Conservation (phyloP, 2,797 vertebrate species). For the Anguilla obscura region DNA sequence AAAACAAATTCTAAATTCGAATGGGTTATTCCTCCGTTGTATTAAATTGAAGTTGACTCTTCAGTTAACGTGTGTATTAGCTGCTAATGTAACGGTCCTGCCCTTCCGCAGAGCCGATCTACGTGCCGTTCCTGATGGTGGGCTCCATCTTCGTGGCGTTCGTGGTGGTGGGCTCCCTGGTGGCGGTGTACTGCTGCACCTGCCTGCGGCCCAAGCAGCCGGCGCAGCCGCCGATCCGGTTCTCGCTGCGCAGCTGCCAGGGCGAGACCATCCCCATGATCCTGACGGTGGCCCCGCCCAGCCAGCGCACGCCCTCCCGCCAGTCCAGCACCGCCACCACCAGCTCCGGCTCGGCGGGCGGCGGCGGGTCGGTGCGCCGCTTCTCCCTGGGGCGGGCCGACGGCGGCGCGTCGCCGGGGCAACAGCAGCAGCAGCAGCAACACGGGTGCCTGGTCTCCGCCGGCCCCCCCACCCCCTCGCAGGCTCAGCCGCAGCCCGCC, state of each 20-base stretch:
- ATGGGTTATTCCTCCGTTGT: not conserved
- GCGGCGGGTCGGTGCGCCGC: conserved; percentile 81
- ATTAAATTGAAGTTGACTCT: not conserved
- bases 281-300: conserved; percentile 79
- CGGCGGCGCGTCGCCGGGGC: conserved; percentile 37
- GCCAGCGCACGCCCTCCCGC: conserved; percentile 84
- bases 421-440: conserved; percentile 60
- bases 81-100: not conserved
- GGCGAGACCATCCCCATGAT: conserved; percentile 98
- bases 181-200: conserved; percentile 95
- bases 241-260: conserved; percentile 91
- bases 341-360: conserved; percentile 85
- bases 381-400: conserved; percentile 82
- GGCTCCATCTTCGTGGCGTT: conserved; percentile 98
- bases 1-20: not conserved
- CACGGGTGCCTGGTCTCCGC: conserved; percentile 74
- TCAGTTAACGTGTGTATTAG: not conserved
- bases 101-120: conserved; percentile 83
- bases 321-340: conserved; percentile 94
- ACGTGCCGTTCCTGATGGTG: conserved; percentile 95
- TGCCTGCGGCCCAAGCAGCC: conserved; percentile 93
- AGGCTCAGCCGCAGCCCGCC: conserved; percentile 69
- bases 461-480: conserved; percentile 69
- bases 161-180: conserved; percentile 88
- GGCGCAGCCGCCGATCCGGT: conserved; percentile 86